Evolutionary conservation across 1,140 invertebrate genomes (phyloP), one percentile per base, ranked within the genome.

Genomic region (Drosophila grimshawi): DNA sequence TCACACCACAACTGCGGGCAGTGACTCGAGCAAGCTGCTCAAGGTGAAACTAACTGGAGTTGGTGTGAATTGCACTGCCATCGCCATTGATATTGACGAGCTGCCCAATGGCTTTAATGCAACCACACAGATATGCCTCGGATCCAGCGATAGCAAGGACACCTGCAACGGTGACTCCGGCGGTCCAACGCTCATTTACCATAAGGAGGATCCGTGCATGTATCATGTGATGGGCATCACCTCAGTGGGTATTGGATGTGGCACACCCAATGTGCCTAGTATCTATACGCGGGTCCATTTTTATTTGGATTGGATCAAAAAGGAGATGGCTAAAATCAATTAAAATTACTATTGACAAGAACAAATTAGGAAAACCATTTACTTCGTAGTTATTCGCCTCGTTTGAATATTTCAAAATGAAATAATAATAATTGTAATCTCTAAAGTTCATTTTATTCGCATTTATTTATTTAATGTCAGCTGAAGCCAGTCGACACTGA

Each of bases 51-150:
- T 94, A 3, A 63, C 86, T 19, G 52, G 81, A 0, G 90, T 90
- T n/a, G 51, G 49, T 2, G 57, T 56, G 2, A 43, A 46, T 2
- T 94, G 90, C 86, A n/a, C 81, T 4, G 11, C 10, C 10, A 74
- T 10, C 81, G 73, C 33, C 61, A 66, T 67, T 0, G 56, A 55
- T 0, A 55, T 71, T 5, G 56, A 65, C 0, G 90, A 82, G 92
- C 92, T 93, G 39, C 92, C 67, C 77, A 79, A 67, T 77, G 94
- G 94, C 1, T 93, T 94, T 29, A 60, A 93, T 35, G 77, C 92
- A 2, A 91, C 93, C 2, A 93, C 93, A 61, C 94, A 94, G 81
- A 73, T 97, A 5, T 97, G 96, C 91, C 95, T 96, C 29, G 96
- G 96, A 3, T 93, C 92, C 41, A 91, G 94, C 35, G 78, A 86